Evolutionary conservation across 2,797 vertebrate species (phyloP).

Genomic region (Coreius guichenoti): DNA sequence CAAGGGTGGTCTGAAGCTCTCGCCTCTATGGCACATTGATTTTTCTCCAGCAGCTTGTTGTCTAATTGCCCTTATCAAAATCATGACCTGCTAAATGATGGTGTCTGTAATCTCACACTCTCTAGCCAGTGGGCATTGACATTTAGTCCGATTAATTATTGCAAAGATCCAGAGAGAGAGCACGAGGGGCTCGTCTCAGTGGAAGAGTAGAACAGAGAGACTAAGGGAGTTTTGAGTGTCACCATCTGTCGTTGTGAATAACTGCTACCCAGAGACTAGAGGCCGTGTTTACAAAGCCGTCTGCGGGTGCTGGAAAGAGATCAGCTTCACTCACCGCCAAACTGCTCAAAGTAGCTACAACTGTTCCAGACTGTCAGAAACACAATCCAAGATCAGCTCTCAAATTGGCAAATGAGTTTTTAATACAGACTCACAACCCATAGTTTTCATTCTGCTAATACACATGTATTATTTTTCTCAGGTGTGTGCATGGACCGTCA

Average conservation of each 20-base stretch:
- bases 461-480: constrained; percentile 15
- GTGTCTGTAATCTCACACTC: constrained; percentile 71
- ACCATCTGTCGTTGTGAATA: constrained; percentile 48
- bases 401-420: constrained; percentile 21
- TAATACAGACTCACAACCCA: not conserved
- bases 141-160: constrained; percentile 80
- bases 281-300: constrained; percentile 41
- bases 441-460: not conserved
- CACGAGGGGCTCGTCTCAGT: constrained; percentile 1
- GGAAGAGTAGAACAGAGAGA: constrained; percentile 22
- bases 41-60: constrained; percentile 72
- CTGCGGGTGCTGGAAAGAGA: constrained; percentile 12
- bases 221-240: constrained; percentile 43
- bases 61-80: constrained; percentile 83
- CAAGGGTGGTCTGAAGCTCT: constrained; percentile 8
- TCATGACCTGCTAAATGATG: constrained; percentile 73
- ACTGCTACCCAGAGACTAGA: constrained; percentile 30
- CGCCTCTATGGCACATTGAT: constrained; percentile 64
- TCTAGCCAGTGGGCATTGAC: constrained; percentile 74
- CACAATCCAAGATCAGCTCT: constrained; percentile 33
- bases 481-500: not conserved
- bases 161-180: constrained; percentile 64
- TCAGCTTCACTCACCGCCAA: constrained; percentile 10
- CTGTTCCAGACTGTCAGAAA: constrained; percentile 20
- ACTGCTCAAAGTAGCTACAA: constrained; percentile 21